Base-by-base conservation (phyloP, 2,797 vertebrate genomes). In the Iguana delicatissima region DNA sequence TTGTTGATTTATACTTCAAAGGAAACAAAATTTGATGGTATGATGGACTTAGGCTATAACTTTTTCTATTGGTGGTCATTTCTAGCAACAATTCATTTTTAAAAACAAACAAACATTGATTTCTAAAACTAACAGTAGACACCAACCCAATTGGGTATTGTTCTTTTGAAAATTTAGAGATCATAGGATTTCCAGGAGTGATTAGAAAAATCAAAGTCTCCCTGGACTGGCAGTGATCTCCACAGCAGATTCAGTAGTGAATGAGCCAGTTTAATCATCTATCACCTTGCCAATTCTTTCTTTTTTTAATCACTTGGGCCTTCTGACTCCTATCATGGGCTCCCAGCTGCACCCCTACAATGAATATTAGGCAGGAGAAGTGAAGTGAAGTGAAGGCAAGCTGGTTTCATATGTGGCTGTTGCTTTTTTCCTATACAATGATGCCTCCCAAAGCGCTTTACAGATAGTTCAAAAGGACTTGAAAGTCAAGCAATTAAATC, bases 381-480 rank as follows among this genome's bases (percentile, higher is more conserved):
- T 80, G 2, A 74, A 52, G 57, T 73, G 72, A 6, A 29, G 6
- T 80, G 2, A 74, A 52, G 8, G 46, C 55, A 59, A 14, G 1
- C 0, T n/a, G 13, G 20, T 82, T 89, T 2, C 0, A 0, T 0
- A 1, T 18, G n/a, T 42, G 59, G 12, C 5, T 80, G 24, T 46
- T 57, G 8, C 57, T 89, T 83, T 10, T 88, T 81, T 2, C 86
- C 62, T 46, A 50, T 50, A 22, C 0, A 0, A 62, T 46, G 5
- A 0, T 59, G 42, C 5, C 5, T 26, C 69, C 59, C 52, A 3
- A 4, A 62, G 20, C 3, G 6, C 73, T 50, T 38, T 88, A 7
- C 55, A 86, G 5, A 8, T 76, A 50, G 72, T 69, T 73, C 76
- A 0, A 67, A 0, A 0, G 20, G 85, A 35, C 69, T 89, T 89